These are phyloP conservation scores for Cantharis flavilabris DNA, from an alignment of 2,888 invertebrate genomes.

Conservation along the genomic window DNA sequence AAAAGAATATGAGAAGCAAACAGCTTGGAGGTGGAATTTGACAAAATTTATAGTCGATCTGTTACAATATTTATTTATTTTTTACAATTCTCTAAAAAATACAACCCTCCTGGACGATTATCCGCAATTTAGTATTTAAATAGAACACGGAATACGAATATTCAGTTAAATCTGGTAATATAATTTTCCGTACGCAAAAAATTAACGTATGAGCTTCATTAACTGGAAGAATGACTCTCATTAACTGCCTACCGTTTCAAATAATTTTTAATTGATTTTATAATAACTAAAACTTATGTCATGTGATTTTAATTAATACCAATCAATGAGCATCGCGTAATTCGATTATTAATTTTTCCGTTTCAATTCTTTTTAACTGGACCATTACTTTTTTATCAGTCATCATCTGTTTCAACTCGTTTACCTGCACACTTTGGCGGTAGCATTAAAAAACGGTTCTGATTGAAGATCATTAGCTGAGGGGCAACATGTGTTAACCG, in stretches of 20 bases:
- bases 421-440: not conserved
- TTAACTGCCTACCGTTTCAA: not conserved
- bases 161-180: not conserved
- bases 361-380: not conserved
- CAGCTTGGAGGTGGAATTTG: not conserved
- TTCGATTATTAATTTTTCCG: not conserved
- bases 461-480: constrained; percentile 19
- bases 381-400: not conserved
- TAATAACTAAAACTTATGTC: not conserved
- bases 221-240: not conserved
- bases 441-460: constrained; percentile 2
- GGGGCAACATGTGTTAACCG: constrained; percentile 28
- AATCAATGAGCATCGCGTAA: not conserved
- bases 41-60: not conserved
- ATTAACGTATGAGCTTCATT: not conserved
- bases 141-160: not conserved
- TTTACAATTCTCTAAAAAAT: not conserved
- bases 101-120: not conserved
- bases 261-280: not conserved
- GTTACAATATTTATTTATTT: not conserved
- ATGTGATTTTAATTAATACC: not conserved
- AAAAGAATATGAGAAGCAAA: not conserved
- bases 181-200: not conserved
- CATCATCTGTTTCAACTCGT: constrained; percentile 10
- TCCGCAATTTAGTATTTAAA: not conserved